phyloP scores from a whole-genome alignment of 2,888 invertebrate genomes.

The Gastrophysa polygoni region DNA sequence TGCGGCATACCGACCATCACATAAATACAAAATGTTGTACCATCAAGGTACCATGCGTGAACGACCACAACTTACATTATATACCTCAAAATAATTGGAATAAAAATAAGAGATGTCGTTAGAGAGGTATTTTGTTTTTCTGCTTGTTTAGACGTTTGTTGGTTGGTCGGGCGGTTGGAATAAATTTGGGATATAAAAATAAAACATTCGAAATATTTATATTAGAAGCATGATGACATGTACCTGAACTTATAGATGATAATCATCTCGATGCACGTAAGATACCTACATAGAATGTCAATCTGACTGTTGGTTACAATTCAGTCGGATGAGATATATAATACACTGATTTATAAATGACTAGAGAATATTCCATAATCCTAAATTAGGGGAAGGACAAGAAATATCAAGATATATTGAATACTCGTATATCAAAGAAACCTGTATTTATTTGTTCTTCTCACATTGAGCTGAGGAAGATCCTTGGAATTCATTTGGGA shows the following conservation, averaged over 20 bases:
- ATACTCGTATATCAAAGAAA: too few species aligned
- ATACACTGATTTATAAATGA: too few species aligned
- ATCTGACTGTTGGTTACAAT: too few species aligned
- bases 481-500: too few species aligned
- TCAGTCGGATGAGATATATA: too few species aligned
- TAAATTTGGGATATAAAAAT: conserved; percentile 29
- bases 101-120: conserved; percentile 37
- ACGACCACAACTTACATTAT: conserved; percentile 38
- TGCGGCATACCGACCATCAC: conserved; percentile 43
- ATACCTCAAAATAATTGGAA: conserved; percentile 44
- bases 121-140: conserved; percentile 28
- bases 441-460: too few species aligned
- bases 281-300: too few species aligned
- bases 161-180: conserved; percentile 19
- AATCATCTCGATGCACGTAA: background rate
- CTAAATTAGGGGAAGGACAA: too few species aligned
- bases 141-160: conserved; percentile 20
- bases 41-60: conserved; percentile 34
- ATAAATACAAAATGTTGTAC: conserved; percentile 46
- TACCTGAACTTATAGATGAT: background rate
- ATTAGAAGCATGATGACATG: background rate
- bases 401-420: too few species aligned
- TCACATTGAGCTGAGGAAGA: too few species aligned
- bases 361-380: too few species aligned
- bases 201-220: conserved; percentile 14